Percentiles rank a stretch among this genome's conserved stretches.
phyloP scores from a whole-genome alignment of 2,113 vertebrate species.

The Helogale parvula region DNA sequence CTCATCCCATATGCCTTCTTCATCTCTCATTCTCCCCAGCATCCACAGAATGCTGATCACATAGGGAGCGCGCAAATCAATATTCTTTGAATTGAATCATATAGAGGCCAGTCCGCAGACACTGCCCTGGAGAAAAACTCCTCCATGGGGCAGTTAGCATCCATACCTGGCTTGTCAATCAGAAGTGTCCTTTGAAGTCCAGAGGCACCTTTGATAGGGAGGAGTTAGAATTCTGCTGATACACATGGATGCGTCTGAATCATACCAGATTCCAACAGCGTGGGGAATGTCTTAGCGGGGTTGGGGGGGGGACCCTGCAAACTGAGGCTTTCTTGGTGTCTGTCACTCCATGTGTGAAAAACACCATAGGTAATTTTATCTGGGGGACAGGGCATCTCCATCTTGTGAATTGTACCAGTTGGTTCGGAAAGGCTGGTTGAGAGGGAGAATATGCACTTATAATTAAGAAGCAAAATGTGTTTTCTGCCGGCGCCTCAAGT shows the following conservation, averaged over 20 bases:
- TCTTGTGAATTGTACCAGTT: not conserved
- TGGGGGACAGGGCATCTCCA: not conserved
- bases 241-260: not conserved
- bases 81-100: slow-evolving; percentile 26
- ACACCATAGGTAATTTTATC: not conserved
- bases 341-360: not conserved
- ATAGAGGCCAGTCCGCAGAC: not conserved
- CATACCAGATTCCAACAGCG: not conserved
- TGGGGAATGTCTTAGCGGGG: not conserved
- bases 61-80: not conserved
- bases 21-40: not conserved
- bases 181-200: slow-evolving; percentile 56
- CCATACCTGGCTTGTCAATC: slow-evolving; percentile 16
- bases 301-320: not conserved
- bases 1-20: not conserved
- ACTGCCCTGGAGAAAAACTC: not conserved
- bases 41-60: not conserved
- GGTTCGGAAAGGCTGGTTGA: not conserved
- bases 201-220: not conserved
- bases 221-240: not conserved
- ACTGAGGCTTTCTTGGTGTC: not conserved
- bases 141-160: not conserved
- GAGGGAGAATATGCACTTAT: slow-evolving; percentile 47
- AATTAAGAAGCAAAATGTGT: slow-evolving; percentile 70
- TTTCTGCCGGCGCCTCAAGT: not conserved